Evolutionary conservation across 2,797 vertebrate species (phyloP), one percentile per base, ranked within the genome.

Genomic region (Sebastolobus alascanus): DNA sequence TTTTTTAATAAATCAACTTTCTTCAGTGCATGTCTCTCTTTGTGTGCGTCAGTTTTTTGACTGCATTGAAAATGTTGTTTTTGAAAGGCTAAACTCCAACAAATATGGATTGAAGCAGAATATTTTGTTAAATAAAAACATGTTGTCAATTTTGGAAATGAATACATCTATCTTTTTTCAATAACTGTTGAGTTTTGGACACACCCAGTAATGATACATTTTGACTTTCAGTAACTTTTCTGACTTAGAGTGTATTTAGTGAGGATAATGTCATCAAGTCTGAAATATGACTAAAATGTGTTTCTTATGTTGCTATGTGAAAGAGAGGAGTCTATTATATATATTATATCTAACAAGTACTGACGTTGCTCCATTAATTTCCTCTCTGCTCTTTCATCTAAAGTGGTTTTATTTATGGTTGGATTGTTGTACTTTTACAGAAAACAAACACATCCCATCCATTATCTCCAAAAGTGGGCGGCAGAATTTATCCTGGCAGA

Each of bases 391-490:
- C 46, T 66, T 72, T 67, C 29, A 58, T 40, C 43, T 59, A 27
- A 83, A 77, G 58, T 70, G 43, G 25, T 72, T 83, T 79, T 35
- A 52, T 79, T 56, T 70, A 73, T 22, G 38, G 5, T 78, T 75
- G 82, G 25, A 59, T 77, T 65, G 20, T 81, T 76, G 38, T 37
- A 11, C 38, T 72, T 73, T 75, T 31, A 33, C 58, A 73, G 46
- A 60, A 79, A 80, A 69, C 33, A 79, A 75, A 82, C 35, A 61
- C 8, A 60, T 52, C 50, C 37, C 70, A 79, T 84, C 76, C 75
- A 79, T 83, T 85, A 67, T 74, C 58, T 74, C 12, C 33, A 56
- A 54, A 79, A 79, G 82, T 79, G 58, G 77, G 59, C 22, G n/a
- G 68, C 8, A 16, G 54, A 63, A 29, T 61, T 59, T 29, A 52